A percentile compares a stretch with the other conserved stretches of the same genome.
phyloP scores from a whole-genome alignment of 2,113 vertebrate genomes.

The Pedetes capensis region DNA sequence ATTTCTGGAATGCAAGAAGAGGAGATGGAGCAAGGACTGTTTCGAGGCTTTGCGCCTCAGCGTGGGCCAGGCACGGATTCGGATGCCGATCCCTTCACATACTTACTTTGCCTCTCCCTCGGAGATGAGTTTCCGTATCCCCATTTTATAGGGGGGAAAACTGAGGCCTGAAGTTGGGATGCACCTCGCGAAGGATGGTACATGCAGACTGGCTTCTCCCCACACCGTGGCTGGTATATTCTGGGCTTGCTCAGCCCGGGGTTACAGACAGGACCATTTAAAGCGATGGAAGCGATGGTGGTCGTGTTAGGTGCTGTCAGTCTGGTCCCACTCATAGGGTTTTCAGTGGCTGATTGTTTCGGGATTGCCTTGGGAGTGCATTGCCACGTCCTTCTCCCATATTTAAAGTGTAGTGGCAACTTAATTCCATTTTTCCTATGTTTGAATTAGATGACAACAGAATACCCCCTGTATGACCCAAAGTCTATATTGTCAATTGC shows the following conservation, averaged over 20 bases:
- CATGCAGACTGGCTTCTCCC: fast-evolving
- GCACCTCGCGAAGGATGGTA: not conserved
- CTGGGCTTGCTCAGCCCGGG: too few relatives aligned
- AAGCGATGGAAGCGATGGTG: too few relatives aligned
- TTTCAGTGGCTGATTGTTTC: too few relatives aligned
- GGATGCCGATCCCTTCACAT: not conserved
- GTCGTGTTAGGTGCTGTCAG: too few relatives aligned
- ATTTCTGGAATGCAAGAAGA: not conserved
- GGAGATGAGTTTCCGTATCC: not conserved
- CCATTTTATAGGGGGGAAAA: not conserved
- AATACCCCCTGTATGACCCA: not conserved
- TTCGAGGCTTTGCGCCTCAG: not conserved
- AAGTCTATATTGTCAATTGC: not conserved
- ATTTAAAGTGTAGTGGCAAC: not conserved
- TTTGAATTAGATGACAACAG: not conserved
- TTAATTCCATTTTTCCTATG: not conserved
- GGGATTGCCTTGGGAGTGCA: too few relatives aligned
- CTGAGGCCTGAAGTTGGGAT: not conserved
- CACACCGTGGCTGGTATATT: not conserved
- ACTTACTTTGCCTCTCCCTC: not conserved
- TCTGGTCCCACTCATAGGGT: too few relatives aligned
- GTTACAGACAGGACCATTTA: fast-evolving
- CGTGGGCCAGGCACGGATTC: not conserved
- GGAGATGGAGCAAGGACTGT: not conserved
- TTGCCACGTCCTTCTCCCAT: too few relatives aligned